Percentiles rank a stretch among this genome's conserved stretches.
Conservation (phyloP, 1,140 invertebrate genomes). For the Pollicipes pollicipes region DNA sequence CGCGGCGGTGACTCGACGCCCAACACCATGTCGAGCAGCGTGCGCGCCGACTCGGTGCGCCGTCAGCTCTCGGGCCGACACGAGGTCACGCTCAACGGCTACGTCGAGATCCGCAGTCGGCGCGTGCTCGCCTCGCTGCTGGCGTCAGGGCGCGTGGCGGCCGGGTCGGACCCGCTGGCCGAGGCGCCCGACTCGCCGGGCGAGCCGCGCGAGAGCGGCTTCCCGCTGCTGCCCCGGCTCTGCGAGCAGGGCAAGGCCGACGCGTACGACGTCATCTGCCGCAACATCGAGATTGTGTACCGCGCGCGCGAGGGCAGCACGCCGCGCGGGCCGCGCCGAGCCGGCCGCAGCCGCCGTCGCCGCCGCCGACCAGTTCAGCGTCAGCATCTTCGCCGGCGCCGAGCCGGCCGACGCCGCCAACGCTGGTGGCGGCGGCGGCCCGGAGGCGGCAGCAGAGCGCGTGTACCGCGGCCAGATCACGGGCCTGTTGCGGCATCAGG, state of each 20-base stretch:
- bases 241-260: neutral
- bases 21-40: constrained; percentile 4
- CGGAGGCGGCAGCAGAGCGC: neutral
- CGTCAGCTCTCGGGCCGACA: neutral
- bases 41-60: neutral
- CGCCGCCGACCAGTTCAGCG: neutral
- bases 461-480: neutral
- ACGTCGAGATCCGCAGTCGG: neutral
- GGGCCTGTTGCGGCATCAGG: neutral
- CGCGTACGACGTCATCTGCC: neutral
- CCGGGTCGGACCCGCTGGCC: neutral
- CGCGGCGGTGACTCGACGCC: neutral
- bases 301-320: neutral
- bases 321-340: too few relatives aligned
- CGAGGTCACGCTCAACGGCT: neutral
- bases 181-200: neutral
- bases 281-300: neutral
- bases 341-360: neutral
- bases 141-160: neutral
- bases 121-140: neutral
- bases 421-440: too few relatives aligned
- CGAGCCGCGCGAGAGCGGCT: neutral
- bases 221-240: neutral
- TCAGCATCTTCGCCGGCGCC: neutral
- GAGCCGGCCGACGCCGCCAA: neutral